Evolutionary conservation across 1,140 invertebrate genomes (phyloP).

Genomic region (Cryptotermes secundus): DNA sequence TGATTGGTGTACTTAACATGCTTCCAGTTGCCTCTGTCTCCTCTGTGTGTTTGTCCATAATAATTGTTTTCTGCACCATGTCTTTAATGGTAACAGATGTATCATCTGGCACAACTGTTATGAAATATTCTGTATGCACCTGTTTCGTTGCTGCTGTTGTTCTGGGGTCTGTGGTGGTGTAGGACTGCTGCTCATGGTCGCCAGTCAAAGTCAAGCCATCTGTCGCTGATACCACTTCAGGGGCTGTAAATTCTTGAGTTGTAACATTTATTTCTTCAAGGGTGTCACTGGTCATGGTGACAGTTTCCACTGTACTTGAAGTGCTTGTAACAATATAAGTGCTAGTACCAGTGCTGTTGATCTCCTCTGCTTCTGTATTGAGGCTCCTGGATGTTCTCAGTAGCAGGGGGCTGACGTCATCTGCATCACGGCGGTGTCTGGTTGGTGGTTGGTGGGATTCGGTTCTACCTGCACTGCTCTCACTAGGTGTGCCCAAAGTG

Average conservation of each 20-base stretch:
- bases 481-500: background rate
- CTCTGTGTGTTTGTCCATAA: background rate
- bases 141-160: too few relatives aligned
- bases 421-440: background rate
- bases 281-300: background rate
- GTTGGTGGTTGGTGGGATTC: background rate
- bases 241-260: background rate
- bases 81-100: too few relatives aligned
- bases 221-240: background rate
- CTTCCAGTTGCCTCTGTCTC: background rate
- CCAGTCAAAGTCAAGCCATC: too few relatives aligned
- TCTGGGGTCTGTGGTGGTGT: too few relatives aligned
- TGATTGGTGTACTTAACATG: background rate
- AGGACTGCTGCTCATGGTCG: too few relatives aligned
- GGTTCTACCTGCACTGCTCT: background rate
- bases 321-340: background rate
- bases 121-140: too few relatives aligned
- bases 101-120: background rate
- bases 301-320: background rate
- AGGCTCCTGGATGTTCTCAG: constrained; percentile 40
- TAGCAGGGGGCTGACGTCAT: background rate
- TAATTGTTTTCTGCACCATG: too few relatives aligned
- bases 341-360: background rate
- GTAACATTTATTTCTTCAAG: background rate
- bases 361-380: too few relatives aligned